These are phyloP conservation scores for Sebastes matsubarae DNA, from an alignment of 2,797 vertebrate genomes.

Conservation along the genomic window DNA sequence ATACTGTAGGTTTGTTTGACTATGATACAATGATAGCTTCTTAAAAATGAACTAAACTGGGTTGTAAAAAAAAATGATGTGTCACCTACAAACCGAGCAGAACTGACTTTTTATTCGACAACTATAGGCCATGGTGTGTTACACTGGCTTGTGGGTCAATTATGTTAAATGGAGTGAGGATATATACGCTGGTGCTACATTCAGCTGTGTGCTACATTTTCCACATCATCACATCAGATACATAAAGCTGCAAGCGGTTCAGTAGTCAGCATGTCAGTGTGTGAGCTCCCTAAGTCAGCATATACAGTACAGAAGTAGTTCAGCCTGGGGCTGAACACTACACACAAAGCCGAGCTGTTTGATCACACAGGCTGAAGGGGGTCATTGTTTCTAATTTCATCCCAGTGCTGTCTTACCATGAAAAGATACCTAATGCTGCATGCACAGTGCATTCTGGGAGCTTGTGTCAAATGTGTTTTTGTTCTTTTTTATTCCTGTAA, in stretches of 20 bases:
- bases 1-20: background rate
- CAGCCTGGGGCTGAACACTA: constrained; percentile 46
- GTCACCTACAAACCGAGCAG: constrained; percentile 1
- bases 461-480: constrained; percentile 23
- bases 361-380: constrained; percentile 59
- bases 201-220: constrained; percentile 62
- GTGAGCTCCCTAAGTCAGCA: constrained; percentile 54
- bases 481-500: background rate
- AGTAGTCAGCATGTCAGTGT: constrained; percentile 50
- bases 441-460: constrained; percentile 43
- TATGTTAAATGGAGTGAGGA: constrained; percentile 41
- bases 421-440: constrained; percentile 38
- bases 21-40: background rate
- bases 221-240: constrained; percentile 60
- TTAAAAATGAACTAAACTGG: background rate
- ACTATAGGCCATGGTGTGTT: constrained; percentile 44
- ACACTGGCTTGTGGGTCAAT: constrained; percentile 19
- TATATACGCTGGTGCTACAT: constrained; percentile 23
- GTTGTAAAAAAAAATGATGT: background rate
- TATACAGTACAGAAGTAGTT: constrained; percentile 41
- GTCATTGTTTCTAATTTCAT: constrained; percentile 72
- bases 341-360: constrained; percentile 63
- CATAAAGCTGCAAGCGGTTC: constrained; percentile 45
- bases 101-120: background rate
- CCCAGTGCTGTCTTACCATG: constrained; percentile 34